A percentile compares a stretch with the other conserved stretches of the same genome.
Evolutionary conservation across 1,140 invertebrate species (phyloP).

Genomic region (Danaus melanippus): DNA sequence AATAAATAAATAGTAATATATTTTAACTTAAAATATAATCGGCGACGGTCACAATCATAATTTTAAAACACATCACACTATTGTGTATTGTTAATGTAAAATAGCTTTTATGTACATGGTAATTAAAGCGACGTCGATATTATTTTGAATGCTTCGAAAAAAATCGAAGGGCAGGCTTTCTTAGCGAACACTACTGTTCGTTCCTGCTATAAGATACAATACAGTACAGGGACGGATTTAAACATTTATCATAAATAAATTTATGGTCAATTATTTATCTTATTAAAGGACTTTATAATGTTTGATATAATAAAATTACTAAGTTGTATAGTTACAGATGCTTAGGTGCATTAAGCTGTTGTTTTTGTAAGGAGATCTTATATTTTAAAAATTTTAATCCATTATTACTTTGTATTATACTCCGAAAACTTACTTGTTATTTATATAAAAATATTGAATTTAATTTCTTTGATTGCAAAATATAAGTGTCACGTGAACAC

Average conservation of each 20-base stretch:
- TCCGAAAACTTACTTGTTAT: not conserved
- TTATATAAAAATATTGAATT: not conserved
- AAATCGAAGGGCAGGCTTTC: conserved; percentile 58
- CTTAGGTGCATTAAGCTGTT: no score
- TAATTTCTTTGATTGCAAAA: not conserved
- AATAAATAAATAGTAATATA: conserved; percentile 9
- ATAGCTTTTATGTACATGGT: conserved; percentile 13
- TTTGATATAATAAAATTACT: no score
- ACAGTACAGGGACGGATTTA: conserved; percentile 38
- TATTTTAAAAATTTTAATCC: no score
- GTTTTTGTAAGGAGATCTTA: no score
- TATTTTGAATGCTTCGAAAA: conserved; percentile 25
- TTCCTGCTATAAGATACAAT: conserved; percentile 47
- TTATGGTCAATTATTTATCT: no score
- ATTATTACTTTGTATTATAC: no score
- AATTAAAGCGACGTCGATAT: conserved; percentile 13
- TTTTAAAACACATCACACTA: conserved; percentile 6
- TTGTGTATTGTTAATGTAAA: conserved; percentile 15
- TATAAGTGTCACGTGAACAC: no score
- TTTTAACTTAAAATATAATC: conserved; percentile 9
- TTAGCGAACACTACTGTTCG: conserved; percentile 50
- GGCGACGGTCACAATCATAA: conserved; percentile 23
- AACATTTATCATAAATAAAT: no score
- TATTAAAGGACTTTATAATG: no score
- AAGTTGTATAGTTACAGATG: no score